These are phyloP conservation scores for Rhinoderma darwinii DNA, from an alignment of 2,113 vertebrate species.

Conservation along the genomic window DNA sequence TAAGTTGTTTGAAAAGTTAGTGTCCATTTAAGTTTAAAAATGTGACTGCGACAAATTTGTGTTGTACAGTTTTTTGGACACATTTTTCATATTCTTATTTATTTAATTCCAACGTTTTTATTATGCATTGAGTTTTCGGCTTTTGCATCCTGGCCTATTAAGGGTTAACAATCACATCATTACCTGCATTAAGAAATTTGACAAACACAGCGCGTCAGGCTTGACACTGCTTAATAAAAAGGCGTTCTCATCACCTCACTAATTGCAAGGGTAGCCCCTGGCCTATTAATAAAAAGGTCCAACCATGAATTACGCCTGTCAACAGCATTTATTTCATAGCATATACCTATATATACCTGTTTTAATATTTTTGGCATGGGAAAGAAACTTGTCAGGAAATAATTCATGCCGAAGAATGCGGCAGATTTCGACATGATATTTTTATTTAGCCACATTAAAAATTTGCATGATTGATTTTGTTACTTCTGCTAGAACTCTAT, in stretches of 20 bases:
- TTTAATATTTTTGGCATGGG: slow-evolving; percentile 39
- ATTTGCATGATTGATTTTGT: slow-evolving; percentile 11
- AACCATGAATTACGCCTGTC: slow-evolving; percentile 50
- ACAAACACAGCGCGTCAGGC: slow-evolving; percentile 23
- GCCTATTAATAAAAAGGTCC: slow-evolving; percentile 27
- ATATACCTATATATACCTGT: slow-evolving; percentile 12
- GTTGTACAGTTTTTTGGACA: background rate
- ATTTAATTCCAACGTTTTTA: background rate
- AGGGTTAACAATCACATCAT: slow-evolving; percentile 34
- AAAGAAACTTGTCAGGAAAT: slow-evolving; percentile 37
- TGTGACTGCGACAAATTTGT: background rate
- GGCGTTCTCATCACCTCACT: slow-evolving; percentile 57
- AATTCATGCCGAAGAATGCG: background rate
- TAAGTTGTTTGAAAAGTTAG: no score
- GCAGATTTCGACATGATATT: slow-evolving; percentile 1
- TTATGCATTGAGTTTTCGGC: background rate
- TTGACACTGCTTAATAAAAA: slow-evolving; percentile 51
- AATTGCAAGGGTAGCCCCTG: slow-evolving; percentile 50
- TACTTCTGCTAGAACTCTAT: slow-evolving; percentile 23
- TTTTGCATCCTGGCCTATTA: background rate
- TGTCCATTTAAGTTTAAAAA: background rate
- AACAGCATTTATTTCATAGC: slow-evolving; percentile 36
- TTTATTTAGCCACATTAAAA: background rate
- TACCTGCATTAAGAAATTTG: slow-evolving; percentile 8
- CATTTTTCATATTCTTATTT: background rate